Percentiles rank a stretch among this genome's conserved stretches.
Conservation (phyloP, 2,113 vertebrate species). For the Ailurus styani region DNA sequence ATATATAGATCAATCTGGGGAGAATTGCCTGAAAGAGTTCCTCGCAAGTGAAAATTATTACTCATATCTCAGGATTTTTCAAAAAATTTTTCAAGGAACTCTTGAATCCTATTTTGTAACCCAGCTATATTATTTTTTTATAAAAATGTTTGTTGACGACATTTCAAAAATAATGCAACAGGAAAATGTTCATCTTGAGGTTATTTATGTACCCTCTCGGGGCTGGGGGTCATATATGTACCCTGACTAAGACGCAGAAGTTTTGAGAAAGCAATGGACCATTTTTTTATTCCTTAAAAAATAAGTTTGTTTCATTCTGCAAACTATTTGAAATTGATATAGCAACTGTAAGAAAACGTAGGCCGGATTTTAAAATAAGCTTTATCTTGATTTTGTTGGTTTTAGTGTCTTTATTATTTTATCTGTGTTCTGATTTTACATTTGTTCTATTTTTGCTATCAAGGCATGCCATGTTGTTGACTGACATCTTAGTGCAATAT, state of each 20-base stretch:
- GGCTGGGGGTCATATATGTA: neutral
- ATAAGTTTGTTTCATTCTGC: neutral
- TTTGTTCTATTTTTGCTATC: neutral
- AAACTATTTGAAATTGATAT: neutral
- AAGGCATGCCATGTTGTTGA: neutral
- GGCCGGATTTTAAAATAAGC: neutral
- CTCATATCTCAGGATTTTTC: neutral
- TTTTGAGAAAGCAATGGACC: neutral
- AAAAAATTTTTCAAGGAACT: neutral
- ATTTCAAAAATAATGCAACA: neutral
- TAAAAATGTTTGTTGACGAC: neutral
- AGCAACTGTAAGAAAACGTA: neutral
- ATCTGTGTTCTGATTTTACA: neutral
- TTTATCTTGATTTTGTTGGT: constrained; percentile 18
- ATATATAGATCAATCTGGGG: neutral
- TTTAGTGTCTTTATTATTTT: neutral
- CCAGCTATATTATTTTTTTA: neutral
- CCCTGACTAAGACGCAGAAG: neutral
- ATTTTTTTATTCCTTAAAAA: neutral
- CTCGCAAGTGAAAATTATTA: neutral
- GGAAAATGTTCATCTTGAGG: neutral
- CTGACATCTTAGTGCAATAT: neutral
- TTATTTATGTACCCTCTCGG: neutral
- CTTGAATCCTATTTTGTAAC: neutral
- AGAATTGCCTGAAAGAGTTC: neutral